A percentile compares a stretch with the other conserved stretches of the same genome.
Evolutionary conservation across 2,113 vertebrate genomes (phyloP).

Genomic region (Aphelocoma coerulescens): DNA sequence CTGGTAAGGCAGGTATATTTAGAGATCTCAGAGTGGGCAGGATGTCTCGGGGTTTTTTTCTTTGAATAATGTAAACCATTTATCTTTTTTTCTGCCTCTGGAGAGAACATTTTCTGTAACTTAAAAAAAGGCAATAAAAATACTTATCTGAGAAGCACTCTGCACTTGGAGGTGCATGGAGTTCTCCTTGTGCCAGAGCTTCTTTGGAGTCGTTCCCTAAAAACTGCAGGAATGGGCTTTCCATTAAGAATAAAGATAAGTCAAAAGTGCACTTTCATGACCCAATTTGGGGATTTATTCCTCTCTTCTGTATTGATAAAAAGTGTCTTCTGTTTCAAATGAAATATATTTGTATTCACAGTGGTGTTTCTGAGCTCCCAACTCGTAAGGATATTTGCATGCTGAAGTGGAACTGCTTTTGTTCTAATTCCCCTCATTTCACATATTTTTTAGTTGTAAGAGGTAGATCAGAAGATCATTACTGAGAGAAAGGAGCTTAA

Average conservation of each 20-base stretch:
- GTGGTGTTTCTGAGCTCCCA: neutral
- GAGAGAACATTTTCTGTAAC: neutral
- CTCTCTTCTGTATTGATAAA: neutral
- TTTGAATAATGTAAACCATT: slow-evolving; percentile 22
- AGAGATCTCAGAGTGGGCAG: neutral
- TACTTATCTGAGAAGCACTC: neutral
- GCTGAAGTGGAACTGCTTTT: neutral
- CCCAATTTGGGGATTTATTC: neutral
- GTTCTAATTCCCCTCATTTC: slow-evolving; percentile 11
- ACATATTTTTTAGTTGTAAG: neutral
- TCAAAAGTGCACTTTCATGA: neutral
- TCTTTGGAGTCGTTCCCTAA: neutral
- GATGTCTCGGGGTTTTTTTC: neutral
- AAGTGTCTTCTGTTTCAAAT: neutral
- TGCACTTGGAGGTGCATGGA: neutral
- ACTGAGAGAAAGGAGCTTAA: neutral
- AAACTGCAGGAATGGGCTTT: neutral
- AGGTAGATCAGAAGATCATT: neutral
- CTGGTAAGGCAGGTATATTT: neutral
- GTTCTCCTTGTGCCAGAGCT: neutral
- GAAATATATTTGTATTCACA: slow-evolving; percentile 10
- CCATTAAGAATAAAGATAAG: neutral
- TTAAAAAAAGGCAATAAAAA: slow-evolving; percentile 6
- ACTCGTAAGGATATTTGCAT: neutral
- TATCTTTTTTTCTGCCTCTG: neutral